These are phyloP conservation scores for Leptinotarsa haldemani DNA, from an alignment of 2,888 invertebrate genomes.

Conservation along the genomic window DNA sequence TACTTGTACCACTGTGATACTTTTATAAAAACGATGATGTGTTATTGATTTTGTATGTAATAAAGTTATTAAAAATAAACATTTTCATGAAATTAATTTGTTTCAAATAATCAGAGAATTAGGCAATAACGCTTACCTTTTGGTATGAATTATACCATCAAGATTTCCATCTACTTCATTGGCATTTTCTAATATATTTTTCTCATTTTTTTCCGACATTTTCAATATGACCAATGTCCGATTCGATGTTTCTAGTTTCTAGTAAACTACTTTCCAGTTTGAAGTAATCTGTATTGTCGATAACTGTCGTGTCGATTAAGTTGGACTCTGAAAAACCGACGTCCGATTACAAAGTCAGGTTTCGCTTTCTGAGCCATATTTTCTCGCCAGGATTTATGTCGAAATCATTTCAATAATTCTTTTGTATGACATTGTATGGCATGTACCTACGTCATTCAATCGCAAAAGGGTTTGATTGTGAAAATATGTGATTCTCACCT, in stretches of 20 bases:
- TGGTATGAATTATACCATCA: constrained; percentile 66
- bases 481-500: no score
- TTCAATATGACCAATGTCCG: constrained; percentile 25
- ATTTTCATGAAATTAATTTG: constrained; percentile 11
- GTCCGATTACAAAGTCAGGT: no score
- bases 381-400: no score
- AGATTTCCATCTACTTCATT: constrained; percentile 66
- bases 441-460: no score
- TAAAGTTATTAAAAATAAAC: not conserved
- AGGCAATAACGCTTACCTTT: constrained; percentile 63
- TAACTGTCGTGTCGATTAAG: not conserved
- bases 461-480: no score
- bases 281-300: not conserved
- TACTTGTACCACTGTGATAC: not conserved
- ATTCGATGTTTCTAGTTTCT: not conserved
- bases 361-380: no score
- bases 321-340: no score
- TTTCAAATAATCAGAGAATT: not conserved
- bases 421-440: no score
- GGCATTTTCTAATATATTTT: constrained; percentile 66
- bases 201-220: constrained; percentile 60
- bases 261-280: not conserved
- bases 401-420: no score
- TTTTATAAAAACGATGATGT: constrained; percentile 1
- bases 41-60: constrained; percentile 15